These are phyloP conservation scores for Drosophila imparisetae DNA, from an alignment of 2,888 invertebrate species.

Conservation along the genomic window DNA sequence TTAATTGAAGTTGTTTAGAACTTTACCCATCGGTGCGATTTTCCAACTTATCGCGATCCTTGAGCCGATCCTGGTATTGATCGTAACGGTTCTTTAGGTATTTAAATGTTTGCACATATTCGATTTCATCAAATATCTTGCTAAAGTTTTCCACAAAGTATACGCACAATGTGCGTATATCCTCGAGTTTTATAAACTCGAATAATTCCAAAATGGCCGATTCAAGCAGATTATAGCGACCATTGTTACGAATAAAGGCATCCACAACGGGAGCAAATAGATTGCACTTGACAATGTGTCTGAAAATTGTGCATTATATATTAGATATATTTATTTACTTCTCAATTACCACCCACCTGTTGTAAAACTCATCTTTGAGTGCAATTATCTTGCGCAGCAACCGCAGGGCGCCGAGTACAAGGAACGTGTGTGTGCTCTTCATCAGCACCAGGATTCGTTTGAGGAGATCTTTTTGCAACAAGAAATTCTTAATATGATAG, in stretches of 20 bases:
- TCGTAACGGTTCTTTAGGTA: slow-evolving; percentile 94
- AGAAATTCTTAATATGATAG: slow-evolving; percentile 99
- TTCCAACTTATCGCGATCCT: slow-evolving; percentile 91
- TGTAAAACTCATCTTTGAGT: slow-evolving; percentile 99
- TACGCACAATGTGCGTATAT: slow-evolving; percentile 94
- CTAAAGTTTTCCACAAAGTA: slow-evolving; percentile 99
- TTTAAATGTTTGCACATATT: slow-evolving; percentile 99
- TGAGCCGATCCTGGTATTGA: slow-evolving; percentile 95
- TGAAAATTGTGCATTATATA: slow-evolving; percentile 49
- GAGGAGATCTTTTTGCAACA: slow-evolving; percentile 97
- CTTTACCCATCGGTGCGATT: slow-evolving; percentile 87
- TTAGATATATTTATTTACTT: not conserved
- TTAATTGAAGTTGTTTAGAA: not conserved
- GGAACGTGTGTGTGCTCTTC: slow-evolving; percentile 98
- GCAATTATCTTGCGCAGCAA: slow-evolving; percentile 99
- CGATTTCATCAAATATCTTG: slow-evolving; percentile 96
- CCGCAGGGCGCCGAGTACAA: slow-evolving; percentile 97
- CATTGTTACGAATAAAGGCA: slow-evolving; percentile 98
- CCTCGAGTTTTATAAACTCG: slow-evolving; percentile 98
- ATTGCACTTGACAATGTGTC: slow-evolving; percentile 97
- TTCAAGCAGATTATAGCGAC: slow-evolving; percentile 99
- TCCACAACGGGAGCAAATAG: slow-evolving; percentile 98
- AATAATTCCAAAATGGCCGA: slow-evolving; percentile 99
- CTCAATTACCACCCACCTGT: slow-evolving; percentile 85
- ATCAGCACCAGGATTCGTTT: slow-evolving; percentile 97